Evolutionary conservation across 2,888 invertebrate genomes (phyloP).

Genomic region (Caenorhabditis sp.): DNA sequence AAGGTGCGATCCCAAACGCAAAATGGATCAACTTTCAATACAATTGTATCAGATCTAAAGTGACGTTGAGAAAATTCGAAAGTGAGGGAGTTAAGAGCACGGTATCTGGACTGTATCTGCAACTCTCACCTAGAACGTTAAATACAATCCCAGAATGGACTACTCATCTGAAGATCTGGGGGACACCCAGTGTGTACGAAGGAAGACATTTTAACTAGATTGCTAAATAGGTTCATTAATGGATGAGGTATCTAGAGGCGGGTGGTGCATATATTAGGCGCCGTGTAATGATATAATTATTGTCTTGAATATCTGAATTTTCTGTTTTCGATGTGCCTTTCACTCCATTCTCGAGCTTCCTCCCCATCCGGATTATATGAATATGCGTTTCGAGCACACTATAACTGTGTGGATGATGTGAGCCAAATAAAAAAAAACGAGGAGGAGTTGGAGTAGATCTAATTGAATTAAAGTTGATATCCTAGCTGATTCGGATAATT

Average conservation of each 20-base stretch:
- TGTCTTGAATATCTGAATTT: constrained; percentile 50
- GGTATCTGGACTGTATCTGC: no score
- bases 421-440: neutral
- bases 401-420: constrained; percentile 36
- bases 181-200: constrained; percentile 29
- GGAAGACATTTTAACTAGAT: constrained; percentile 35
- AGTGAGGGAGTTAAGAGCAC: no score
- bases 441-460: constrained; percentile 6
- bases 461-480: constrained; percentile 43
- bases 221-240: constrained; percentile 63
- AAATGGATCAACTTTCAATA: constrained; percentile 47
- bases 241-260: constrained; percentile 48
- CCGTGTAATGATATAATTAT: constrained; percentile 62
- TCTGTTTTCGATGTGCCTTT: constrained; percentile 45
- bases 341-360: neutral
- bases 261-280: constrained; percentile 60
- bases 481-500: constrained; percentile 26
- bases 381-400: constrained; percentile 17
- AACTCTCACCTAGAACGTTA: no score
- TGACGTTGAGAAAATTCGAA: neutral
- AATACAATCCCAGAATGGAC: no score
- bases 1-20: constrained; percentile 37
- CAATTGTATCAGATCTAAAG: neutral
- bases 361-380: constrained; percentile 49
- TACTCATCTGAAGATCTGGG: neutral